phyloP scores from a whole-genome alignment of 2,888 invertebrate species.

The Rambutsinella grinnellia region DNA sequence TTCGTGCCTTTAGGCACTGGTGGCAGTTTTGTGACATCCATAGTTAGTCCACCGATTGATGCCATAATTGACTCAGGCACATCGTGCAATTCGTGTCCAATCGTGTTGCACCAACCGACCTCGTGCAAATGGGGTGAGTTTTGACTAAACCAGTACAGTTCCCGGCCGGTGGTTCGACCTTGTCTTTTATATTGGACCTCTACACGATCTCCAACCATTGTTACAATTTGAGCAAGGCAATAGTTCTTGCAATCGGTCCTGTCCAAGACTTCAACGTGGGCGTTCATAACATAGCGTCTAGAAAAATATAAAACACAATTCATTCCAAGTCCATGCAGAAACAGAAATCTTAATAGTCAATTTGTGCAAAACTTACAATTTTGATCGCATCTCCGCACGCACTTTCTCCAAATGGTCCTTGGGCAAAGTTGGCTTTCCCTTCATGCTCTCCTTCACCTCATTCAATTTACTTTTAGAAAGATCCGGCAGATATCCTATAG shows the following conservation, averaged over 20 bases:
- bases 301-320: neutral
- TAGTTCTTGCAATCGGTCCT: neutral
- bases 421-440: neutral
- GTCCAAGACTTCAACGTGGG: slow-evolving; percentile 16
- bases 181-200: neutral
- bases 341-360: no score
- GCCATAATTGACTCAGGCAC: neutral
- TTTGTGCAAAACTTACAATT: no score
- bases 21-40: neutral
- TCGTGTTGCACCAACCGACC: slow-evolving; percentile 17
- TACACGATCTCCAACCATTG: slow-evolving; percentile 6
- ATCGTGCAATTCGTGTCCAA: neutral
- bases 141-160: slow-evolving; percentile 13
- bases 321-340: neutral
- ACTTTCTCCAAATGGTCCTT: neutral
- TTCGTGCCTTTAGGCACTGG: neutral
- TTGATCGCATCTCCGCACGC: neutral
- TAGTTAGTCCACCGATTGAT: neutral
- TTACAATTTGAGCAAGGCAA: neutral
- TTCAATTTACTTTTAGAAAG: no score
- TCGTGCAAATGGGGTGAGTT: slow-evolving; percentile 6
- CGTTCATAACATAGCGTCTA: neutral
- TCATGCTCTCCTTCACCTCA: neutral
- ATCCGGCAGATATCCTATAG: neutral
- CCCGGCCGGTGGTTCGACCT: neutral